Conservation (phyloP, 1,140 invertebrate species). For the Vanessa atalanta region DNA sequence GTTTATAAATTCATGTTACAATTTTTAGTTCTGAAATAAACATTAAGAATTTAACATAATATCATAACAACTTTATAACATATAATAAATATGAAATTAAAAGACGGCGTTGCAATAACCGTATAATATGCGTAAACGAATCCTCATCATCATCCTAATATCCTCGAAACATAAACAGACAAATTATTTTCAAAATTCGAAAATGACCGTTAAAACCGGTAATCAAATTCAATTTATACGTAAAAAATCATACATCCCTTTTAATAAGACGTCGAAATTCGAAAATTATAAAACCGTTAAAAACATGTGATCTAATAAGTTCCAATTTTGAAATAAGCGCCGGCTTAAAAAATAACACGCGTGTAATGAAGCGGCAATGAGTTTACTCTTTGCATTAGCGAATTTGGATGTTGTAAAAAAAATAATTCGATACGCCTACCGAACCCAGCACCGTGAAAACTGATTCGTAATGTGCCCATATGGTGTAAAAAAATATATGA, state of each 20-base stretch:
- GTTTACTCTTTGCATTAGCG: constrained; percentile 48
- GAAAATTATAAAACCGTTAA: constrained; percentile 8
- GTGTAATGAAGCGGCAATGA: constrained; percentile 48
- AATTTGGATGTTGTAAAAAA: constrained; percentile 17
- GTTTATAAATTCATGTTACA: no score
- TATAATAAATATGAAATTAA: neutral
- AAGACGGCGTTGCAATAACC: neutral
- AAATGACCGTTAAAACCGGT: constrained; percentile 1
- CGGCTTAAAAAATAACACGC: constrained; percentile 39
- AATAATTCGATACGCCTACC: constrained; percentile 9
- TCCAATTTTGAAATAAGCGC: constrained; percentile 27
- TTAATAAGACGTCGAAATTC: constrained; percentile 18
- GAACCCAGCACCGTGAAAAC: neutral
- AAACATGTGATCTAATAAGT: constrained; percentile 17
- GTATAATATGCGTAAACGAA: constrained; percentile 25
- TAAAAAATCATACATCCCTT: neutral
- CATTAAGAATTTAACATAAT: neutral
- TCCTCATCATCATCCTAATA: constrained; percentile 21
- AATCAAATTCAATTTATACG: constrained; percentile 3
- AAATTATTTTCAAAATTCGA: constrained; percentile 1
- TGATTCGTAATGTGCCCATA: constrained; percentile 3
- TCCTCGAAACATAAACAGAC: neutral
- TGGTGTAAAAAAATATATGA: neutral
- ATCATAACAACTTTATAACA: constrained; percentile 9
- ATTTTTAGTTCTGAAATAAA: no score